A percentile compares a stretch with the other conserved stretches of the same genome.
Evolutionary conservation across 92 coral and sea anemone species (phyloP).

Genomic region (Metridium senile): DNA sequence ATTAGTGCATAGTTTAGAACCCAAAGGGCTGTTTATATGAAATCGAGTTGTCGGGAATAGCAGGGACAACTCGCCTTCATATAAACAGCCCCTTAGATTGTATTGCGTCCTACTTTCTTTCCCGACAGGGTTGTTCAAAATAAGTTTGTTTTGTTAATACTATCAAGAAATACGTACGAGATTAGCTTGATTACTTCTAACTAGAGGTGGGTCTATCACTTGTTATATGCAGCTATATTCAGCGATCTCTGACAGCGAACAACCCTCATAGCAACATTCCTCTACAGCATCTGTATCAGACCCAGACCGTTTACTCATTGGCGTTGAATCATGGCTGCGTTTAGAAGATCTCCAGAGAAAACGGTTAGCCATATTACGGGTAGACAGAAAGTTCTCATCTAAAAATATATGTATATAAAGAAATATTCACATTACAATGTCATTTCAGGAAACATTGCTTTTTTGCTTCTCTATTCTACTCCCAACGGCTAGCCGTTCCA

Average conservation of each 20-base stretch:
- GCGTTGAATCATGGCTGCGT: slow-evolving; percentile 9
- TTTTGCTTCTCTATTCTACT: too few relatives aligned
- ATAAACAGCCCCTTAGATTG: too few relatives aligned
- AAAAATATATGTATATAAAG: background rate
- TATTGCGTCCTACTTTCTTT: too few relatives aligned
- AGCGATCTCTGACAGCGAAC: slow-evolving; percentile 48
- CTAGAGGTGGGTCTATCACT: background rate
- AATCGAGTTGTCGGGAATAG: too few relatives aligned
- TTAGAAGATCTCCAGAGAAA: background rate
- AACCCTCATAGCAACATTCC: slow-evolving; percentile 53
- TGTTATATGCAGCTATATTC: slow-evolving; percentile 35
- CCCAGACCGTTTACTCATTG: slow-evolving; percentile 15
- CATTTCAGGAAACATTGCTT: too few relatives aligned
- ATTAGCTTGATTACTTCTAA: background rate
- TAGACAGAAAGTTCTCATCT: background rate
- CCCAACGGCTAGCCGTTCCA: too few relatives aligned
- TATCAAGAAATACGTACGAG: background rate
- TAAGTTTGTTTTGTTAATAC: background rate
- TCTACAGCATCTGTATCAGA: slow-evolving; percentile 31
- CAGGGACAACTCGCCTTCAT: too few relatives aligned
- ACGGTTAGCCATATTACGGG: background rate
- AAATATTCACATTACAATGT: background rate
- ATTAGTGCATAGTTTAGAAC: too few relatives aligned
- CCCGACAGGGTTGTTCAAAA: too few relatives aligned
- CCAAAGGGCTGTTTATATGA: too few relatives aligned